These are phyloP conservation scores for Dicrostonyx torquatus DNA, from an alignment of 2,797 vertebrate genomes.

Conservation along the genomic window DNA sequence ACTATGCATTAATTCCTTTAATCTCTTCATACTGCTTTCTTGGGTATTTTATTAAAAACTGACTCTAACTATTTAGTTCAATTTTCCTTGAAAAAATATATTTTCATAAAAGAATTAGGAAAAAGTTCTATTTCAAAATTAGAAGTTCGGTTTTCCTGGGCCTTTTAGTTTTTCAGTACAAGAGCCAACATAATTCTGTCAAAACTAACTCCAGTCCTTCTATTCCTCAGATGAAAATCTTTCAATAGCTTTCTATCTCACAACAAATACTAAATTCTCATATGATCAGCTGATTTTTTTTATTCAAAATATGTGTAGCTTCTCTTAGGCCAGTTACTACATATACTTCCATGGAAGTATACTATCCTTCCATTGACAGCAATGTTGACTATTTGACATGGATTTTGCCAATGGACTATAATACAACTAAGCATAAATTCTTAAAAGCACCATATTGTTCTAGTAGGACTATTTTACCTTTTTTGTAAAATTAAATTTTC, in stretches of 20 bases:
- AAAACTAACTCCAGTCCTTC: not conserved
- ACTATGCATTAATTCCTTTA: not conserved
- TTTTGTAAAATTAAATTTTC: not conserved
- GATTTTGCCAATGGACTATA: slow-evolving; percentile 4
- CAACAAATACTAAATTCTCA: not conserved
- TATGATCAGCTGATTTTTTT: not conserved
- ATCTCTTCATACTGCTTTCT: not conserved
- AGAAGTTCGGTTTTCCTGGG: not conserved
- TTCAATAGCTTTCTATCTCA: slow-evolving; percentile 2
- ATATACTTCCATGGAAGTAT: not conserved
- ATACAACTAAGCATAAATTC: not conserved
- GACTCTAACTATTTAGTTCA: not conserved
- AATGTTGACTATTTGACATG: slow-evolving; percentile 26
- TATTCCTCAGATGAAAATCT: not conserved
- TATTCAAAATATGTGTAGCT: not conserved
- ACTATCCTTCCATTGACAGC: not conserved
- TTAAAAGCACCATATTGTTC: not conserved
- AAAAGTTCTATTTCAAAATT: not conserved
- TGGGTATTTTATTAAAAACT: not conserved
- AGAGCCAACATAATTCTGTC: not conserved
- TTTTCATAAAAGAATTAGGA: not conserved
- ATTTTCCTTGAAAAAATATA: not conserved
- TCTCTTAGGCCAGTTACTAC: not conserved
- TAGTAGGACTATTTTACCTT: not conserved
- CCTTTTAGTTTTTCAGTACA: not conserved